Conservation (phyloP, 2,888 invertebrate genomes). For the Andrena dorsata region DNA sequence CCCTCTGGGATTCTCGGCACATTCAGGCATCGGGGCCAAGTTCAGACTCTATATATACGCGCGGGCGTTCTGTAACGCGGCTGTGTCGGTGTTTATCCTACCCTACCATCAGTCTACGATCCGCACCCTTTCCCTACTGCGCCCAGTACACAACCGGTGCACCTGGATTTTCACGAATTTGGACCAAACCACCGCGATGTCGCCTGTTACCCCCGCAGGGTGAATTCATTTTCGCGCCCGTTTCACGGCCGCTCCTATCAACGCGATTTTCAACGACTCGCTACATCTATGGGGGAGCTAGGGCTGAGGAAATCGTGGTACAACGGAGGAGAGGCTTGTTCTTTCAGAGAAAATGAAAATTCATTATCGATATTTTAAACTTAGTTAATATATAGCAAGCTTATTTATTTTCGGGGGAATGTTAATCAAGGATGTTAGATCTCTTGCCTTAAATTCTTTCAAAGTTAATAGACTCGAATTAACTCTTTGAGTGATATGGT, state of each 20-base stretch:
- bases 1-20: slow-evolving; percentile 82
- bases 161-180: slow-evolving; percentile 62
- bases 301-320: background rate
- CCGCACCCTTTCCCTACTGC: slow-evolving; percentile 57
- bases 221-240: slow-evolving; percentile 44
- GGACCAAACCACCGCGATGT: slow-evolving; percentile 24
- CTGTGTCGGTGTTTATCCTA: slow-evolving; percentile 72
- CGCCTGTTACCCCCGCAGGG: slow-evolving; percentile 17
- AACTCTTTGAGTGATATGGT: too few relatives aligned
- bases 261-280: slow-evolving; percentile 23
- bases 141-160: slow-evolving; percentile 8
- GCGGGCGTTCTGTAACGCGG: slow-evolving; percentile 62
- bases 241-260: slow-evolving; percentile 31
- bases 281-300: slow-evolving; percentile 6
- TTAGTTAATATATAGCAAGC: too few relatives aligned
- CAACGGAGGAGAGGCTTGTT: background rate
- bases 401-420: too few relatives aligned
- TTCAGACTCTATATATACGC: slow-evolving; percentile 79
- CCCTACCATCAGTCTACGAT: slow-evolving; percentile 54
- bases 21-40: slow-evolving; percentile 84
- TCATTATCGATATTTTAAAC: too few relatives aligned
- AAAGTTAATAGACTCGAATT: too few relatives aligned
- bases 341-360: too few relatives aligned
- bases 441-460: too few relatives aligned
- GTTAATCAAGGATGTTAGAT: too few relatives aligned